These are phyloP conservation scores for Eleutherodactylus coqui DNA, from an alignment of 2,797 vertebrate genomes.

Conservation along the genomic window DNA sequence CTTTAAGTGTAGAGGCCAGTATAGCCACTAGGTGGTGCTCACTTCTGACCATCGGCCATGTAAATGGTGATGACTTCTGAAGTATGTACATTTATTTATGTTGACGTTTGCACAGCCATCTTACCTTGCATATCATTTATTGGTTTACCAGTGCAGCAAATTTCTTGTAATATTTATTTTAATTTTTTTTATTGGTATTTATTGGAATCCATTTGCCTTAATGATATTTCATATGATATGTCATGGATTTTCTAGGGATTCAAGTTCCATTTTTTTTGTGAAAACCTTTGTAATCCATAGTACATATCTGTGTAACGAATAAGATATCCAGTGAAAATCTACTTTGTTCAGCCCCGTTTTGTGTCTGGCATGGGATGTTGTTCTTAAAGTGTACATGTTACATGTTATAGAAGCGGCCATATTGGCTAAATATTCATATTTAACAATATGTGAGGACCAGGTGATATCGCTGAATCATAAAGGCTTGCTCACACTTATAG, in stretches of 20 bases:
- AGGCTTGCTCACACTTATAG: background rate
- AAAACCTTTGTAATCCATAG: background rate
- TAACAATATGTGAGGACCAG: background rate
- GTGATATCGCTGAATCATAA: background rate
- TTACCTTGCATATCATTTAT: slow-evolving; percentile 40
- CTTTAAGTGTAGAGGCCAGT: slow-evolving; percentile 31
- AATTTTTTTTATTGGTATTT: slow-evolving; percentile 26
- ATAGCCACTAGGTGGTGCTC: slow-evolving; percentile 43
- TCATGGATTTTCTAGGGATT: background rate
- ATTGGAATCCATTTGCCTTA: slow-evolving; percentile 53
- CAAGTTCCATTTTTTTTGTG: background rate
- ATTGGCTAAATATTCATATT: slow-evolving; percentile 11
- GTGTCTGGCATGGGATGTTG: background rate
- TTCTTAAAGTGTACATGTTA: slow-evolving; percentile 22
- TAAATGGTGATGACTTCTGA: slow-evolving; percentile 25
- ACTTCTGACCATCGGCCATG: slow-evolving; percentile 42
- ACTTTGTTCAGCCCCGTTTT: background rate
- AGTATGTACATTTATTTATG: slow-evolving; percentile 66
- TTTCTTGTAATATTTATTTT: slow-evolving; percentile 48
- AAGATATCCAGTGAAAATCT: slow-evolving; percentile 15
- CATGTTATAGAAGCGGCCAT: slow-evolving; percentile 8
- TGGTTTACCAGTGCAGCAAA: slow-evolving; percentile 38
- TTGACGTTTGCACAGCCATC: slow-evolving; percentile 66
- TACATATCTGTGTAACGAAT: background rate
- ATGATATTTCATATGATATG: slow-evolving; percentile 18